These are phyloP conservation scores for Aphaenogaster floridana DNA, from an alignment of 1,140 invertebrate species.

Conservation along the genomic window DNA sequence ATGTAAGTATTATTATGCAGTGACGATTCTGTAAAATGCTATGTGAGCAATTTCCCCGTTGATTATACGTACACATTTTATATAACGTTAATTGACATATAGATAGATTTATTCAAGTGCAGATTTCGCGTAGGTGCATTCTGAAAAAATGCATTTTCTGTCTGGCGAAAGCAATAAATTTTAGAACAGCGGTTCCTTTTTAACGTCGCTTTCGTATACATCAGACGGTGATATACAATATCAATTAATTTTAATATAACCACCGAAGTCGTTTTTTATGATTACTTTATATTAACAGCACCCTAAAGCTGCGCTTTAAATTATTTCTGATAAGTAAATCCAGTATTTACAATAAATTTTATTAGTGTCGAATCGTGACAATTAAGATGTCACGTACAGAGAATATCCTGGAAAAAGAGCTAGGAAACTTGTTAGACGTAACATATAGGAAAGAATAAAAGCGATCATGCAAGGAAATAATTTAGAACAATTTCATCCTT, in stretches of 20 bases:
- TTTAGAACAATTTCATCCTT: conserved; percentile 42
- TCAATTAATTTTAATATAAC: conserved; percentile 29
- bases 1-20: conserved; percentile 74
- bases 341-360: conserved; percentile 12
- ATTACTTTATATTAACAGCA: conserved; percentile 13
- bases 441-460: conserved; percentile 34
- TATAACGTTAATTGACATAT: conserved; percentile 69
- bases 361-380: conserved; percentile 15
- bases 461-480: conserved; percentile 7
- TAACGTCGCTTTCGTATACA: not conserved
- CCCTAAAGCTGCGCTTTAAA: not conserved
- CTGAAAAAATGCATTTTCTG: conserved; percentile 7
- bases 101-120: conserved; percentile 33
- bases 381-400: conserved; percentile 14
- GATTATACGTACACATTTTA: conserved; percentile 70
- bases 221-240: conserved; percentile 5
- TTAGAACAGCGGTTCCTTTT: conserved; percentile 1
- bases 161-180: conserved; percentile 18
- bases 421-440: conserved; percentile 43
- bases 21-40: conserved; percentile 70
- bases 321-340: conserved; percentile 13
- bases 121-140: conserved; percentile 23
- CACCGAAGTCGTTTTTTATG: conserved; percentile 13
- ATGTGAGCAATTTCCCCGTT: conserved; percentile 52
- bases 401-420: conserved; percentile 27